Evolutionary conservation across 2,797 vertebrate genomes (phyloP).

Genomic region (Acipenser oxyrinchus): DNA sequence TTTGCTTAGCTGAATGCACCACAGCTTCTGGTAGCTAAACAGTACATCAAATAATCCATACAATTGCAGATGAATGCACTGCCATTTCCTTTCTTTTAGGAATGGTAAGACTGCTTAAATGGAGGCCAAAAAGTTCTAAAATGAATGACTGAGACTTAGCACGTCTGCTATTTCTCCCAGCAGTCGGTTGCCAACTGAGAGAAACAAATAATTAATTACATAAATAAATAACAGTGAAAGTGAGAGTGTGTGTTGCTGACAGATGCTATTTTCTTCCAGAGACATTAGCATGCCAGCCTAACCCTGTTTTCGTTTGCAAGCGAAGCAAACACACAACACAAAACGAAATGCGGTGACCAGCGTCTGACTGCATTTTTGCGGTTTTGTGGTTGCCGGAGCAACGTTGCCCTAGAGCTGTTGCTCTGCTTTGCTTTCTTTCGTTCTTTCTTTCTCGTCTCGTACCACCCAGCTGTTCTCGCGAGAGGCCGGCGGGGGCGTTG

Average conservation of each 20-base stretch:
- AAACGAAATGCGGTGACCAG: neutral
- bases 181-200: no score
- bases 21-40: no score
- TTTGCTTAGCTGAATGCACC: no score
- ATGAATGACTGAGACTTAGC: no score
- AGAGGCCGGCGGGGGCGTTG: constrained; percentile 41
- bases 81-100: no score
- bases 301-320: neutral
- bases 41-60: no score
- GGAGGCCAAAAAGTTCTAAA: no score
- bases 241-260: neutral
- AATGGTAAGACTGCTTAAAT: no score
- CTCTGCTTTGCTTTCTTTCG: constrained; percentile 6
- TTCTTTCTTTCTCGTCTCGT: neutral
- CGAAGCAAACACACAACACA: neutral
- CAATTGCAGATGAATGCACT: no score
- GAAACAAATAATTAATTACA: neutral
- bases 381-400: constrained; percentile 45
- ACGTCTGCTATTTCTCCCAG: no score
- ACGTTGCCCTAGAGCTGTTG: constrained; percentile 34
- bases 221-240: neutral
- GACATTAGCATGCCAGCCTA: neutral
- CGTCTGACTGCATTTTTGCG: neutral
- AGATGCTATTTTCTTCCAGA: neutral
- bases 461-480: constrained; percentile 50